Conservation (phyloP, 1,140 invertebrate genomes). For the Heliothis subflexa region DNA sequence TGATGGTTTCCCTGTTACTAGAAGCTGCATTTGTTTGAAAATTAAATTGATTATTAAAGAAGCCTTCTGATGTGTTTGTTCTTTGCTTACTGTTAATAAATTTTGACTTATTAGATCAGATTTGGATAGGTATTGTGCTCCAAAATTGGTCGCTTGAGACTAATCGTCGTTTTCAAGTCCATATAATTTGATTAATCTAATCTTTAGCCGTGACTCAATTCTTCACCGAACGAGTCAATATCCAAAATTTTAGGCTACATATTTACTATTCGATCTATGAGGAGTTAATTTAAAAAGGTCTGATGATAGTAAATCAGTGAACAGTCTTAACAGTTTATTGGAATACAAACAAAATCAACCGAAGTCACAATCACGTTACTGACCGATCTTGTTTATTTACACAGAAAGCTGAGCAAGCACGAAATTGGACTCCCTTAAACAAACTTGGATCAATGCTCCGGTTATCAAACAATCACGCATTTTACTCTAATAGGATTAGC, state of each 20-base stretch:
- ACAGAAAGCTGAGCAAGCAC: slow-evolving; percentile 33
- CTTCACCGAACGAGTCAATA: background rate
- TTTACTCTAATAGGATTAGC: slow-evolving; percentile 18
- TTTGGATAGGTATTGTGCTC: no score
- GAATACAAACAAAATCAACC: slow-evolving; percentile 19
- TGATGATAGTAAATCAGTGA: background rate
- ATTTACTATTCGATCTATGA: no score
- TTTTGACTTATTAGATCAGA: no score
- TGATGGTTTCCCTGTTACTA: slow-evolving; percentile 12
- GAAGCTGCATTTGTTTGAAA: background rate
- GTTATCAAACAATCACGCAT: slow-evolving; percentile 23
- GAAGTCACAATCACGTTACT: slow-evolving; percentile 9
- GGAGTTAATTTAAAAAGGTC: no score
- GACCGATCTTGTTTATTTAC: background rate
- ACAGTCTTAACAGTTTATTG: slow-evolving; percentile 16
- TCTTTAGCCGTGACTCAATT: no score
- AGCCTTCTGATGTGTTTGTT: no score
- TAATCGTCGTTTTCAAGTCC: no score
- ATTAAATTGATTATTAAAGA: no score
- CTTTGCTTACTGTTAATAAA: background rate
- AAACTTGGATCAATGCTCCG: slow-evolving; percentile 32
- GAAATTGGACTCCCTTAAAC: slow-evolving; percentile 33
- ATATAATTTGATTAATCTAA: no score
- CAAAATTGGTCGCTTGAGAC: no score
- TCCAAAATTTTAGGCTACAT: no score